Evolutionary conservation across 92 coral and sea anemone species (phyloP).

Genomic region (Phenganax subtilis): DNA sequence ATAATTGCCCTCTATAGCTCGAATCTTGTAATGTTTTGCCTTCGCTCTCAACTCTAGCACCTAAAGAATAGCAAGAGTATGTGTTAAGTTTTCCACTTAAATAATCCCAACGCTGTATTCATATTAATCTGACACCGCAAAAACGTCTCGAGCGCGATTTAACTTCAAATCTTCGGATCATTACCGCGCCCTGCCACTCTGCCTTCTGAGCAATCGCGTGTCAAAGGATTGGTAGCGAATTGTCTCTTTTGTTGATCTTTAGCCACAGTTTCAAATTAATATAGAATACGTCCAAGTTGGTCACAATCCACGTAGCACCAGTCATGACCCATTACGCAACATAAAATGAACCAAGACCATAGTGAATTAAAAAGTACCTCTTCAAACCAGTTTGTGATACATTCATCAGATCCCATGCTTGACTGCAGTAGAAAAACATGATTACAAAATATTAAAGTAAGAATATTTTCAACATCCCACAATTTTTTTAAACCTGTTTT

Average conservation of each 20-base stretch:
- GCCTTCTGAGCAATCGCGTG: neutral
- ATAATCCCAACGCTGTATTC: neutral
- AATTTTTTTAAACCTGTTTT: too few relatives aligned
- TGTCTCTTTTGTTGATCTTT: too few relatives aligned
- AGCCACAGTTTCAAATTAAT: neutral
- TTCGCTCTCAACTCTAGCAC: slow-evolving; percentile 32
- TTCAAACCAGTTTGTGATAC: slow-evolving; percentile 35
- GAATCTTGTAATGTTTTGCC: slow-evolving; percentile 26
- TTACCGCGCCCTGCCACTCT: neutral
- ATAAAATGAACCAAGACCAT: neutral
- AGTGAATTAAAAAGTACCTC: neutral
- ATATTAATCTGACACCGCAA: too few relatives aligned
- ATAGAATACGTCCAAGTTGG: neutral
- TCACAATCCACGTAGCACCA: neutral
- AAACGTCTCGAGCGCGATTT: too few relatives aligned
- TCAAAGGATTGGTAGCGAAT: too few relatives aligned
- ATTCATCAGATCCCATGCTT: neutral
- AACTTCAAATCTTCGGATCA: neutral
- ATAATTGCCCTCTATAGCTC: slow-evolving; percentile 31
- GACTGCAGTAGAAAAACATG: slow-evolving; percentile 6
- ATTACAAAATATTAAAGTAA: neutral
- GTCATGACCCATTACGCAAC: neutral
- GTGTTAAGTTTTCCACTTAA: too few relatives aligned
- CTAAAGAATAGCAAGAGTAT: too few relatives aligned
- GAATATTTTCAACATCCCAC: too few relatives aligned